phyloP scores from a whole-genome alignment of 2,113 vertebrate species.

The Morone chrysops region DNA sequence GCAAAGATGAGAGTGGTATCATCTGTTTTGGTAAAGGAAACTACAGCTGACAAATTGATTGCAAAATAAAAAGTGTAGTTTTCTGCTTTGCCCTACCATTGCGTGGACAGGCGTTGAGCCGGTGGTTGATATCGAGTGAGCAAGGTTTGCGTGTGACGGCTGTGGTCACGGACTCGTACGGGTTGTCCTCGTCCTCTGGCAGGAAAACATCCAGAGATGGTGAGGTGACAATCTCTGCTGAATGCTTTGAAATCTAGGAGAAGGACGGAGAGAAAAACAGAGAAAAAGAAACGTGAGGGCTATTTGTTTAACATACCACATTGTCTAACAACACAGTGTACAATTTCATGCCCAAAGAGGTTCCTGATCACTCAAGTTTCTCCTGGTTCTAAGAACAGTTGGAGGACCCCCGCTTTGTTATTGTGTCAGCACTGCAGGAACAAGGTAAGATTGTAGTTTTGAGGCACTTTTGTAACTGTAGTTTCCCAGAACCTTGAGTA shows the following conservation, averaged over 20 bases:
- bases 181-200: slow-evolving; percentile 91
- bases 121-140: slow-evolving; percentile 92
- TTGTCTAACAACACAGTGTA: background rate
- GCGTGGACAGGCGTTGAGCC: slow-evolving; percentile 84
- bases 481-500: no score
- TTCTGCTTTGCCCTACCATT: slow-evolving; percentile 84
- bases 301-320: background rate
- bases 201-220: slow-evolving; percentile 91
- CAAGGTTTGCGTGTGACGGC: slow-evolving; percentile 96
- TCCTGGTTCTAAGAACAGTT: no score
- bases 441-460: no score
- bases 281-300: slow-evolving; percentile 3
- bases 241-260: slow-evolving; percentile 88
- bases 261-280: background rate
- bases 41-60: background rate
- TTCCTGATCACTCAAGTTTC: no score
- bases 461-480: no score
- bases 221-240: slow-evolving; percentile 88
- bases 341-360: no score
- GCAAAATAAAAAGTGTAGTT: background rate
- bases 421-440: no score
- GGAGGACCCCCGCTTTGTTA: no score
- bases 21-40: background rate
- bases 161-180: slow-evolving; percentile 90
- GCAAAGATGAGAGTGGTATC: background rate